Percentiles rank a stretch among this genome's conserved stretches.
phyloP scores from a whole-genome alignment of 1,140 invertebrate species.

The Euura saliciscinereae region DNA sequence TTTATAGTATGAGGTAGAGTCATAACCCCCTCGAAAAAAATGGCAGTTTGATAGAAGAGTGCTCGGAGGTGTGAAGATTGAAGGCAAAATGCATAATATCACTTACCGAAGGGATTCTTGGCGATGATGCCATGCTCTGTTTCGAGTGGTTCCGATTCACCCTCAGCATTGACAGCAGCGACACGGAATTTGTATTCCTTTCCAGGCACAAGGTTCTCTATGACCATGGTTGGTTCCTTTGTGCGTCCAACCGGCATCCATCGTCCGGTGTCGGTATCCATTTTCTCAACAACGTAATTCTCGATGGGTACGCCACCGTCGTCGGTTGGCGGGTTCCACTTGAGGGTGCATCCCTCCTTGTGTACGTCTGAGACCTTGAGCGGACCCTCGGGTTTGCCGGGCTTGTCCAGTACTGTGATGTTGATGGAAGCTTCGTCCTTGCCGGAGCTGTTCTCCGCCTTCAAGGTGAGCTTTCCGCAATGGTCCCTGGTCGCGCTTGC shows the following conservation, averaged over 20 bases:
- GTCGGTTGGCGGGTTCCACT: conserved; percentile 92
- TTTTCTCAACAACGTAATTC: conserved; percentile 91
- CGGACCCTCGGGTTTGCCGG: conserved; percentile 89
- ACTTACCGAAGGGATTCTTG: conserved; percentile 95
- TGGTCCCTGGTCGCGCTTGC: conserved; percentile 77
- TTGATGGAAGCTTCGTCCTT: conserved; percentile 90
- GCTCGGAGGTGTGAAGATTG: background rate
- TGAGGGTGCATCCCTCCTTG: conserved; percentile 90
- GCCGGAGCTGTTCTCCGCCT: conserved; percentile 90
- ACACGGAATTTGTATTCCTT: conserved; percentile 98
- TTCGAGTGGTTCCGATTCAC: conserved; percentile 90
- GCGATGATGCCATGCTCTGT: conserved; percentile 90
- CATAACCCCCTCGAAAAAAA: conserved; percentile 8
- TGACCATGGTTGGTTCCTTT: conserved; percentile 83
- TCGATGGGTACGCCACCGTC: conserved; percentile 93
- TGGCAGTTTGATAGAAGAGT: background rate
- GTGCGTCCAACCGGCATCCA: conserved; percentile 83
- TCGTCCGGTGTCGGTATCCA: conserved; percentile 82
- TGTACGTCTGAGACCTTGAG: conserved; percentile 90
- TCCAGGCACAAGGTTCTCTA: conserved; percentile 84
- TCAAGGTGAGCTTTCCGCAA: conserved; percentile 84
- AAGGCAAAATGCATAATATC: background rate
- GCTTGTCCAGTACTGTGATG: conserved; percentile 86
- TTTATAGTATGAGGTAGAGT: background rate
- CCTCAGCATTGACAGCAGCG: conserved; percentile 93